Base-by-base conservation (phyloP, 2,888 invertebrate genomes). In the Nasonia oneida region DNA sequence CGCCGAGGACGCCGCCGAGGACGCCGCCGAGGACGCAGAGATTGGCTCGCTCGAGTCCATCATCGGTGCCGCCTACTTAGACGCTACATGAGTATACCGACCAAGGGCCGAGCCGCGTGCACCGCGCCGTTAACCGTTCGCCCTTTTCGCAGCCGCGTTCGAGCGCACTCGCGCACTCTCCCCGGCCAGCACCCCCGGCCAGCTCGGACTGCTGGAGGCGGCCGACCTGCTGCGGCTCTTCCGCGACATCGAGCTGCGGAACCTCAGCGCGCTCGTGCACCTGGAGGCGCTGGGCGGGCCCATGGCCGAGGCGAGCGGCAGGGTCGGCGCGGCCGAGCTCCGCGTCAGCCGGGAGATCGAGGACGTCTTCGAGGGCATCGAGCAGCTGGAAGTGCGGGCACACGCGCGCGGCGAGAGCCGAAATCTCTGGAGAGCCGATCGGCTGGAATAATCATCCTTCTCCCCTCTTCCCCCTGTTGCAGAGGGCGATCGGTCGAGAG, bases 241-340 rank as follows among this genome's bases (percentile, higher is more conserved):
- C 88, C 93, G 94, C 83, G 94, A 94, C 50, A 95, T 96, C 90
- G 96, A 96, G 91, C 92, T 94, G 87, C 96, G 96, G 90, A 95
- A 96, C 90, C 92, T 96, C 81, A 95, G 95, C 91, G 95, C 95
- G 80, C 94, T 96, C 88, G 93, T 95, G 67, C 95, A 96, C 89
- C 94, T 95, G 3, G 95, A 95, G 87, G 94, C 95, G 87, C 89
- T 96, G 74, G 94, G 94, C 0, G 94, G 94, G 14, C 95, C 94
- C 33, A 92, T 95, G 78, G 94, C 94, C 57, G 94, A 93, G 73
- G 92, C 96, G 84, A 93, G 93, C 39, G 92, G 94, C 53, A 94
- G 93, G 12, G 94, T 95, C 89, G 91, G 92, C 57, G 88, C 90
- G 14, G 94, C 95, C 0, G 94, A 94, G 90, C 91, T 92, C 29